phyloP scores from a whole-genome alignment of 1,140 invertebrate species.

The Bombus superbus region DNA sequence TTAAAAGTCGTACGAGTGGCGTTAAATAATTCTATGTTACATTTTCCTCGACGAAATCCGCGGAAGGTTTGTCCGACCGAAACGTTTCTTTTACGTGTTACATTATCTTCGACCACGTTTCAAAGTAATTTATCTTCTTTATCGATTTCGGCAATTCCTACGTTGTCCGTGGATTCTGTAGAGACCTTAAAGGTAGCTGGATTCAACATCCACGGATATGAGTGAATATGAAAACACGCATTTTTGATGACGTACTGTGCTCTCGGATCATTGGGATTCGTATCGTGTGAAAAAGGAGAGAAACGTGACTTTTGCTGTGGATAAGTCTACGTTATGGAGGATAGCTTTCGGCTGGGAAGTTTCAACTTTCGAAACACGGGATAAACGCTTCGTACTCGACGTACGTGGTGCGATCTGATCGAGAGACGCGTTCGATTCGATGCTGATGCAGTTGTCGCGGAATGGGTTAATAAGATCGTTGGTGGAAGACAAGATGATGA shows the following conservation, averaged over 20 bases:
- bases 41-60: background rate
- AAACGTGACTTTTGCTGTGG: background rate
- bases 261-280: slow-evolving; percentile 10
- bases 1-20: background rate
- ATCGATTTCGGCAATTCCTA: background rate
- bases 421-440: background rate
- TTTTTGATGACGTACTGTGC: background rate
- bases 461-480: slow-evolving; percentile 6
- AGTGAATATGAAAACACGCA: background rate
- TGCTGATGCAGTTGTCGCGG: background rate
- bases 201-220: background rate
- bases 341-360: slow-evolving; percentile 7
- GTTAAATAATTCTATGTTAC: background rate
- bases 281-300: background rate
- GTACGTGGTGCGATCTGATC: background rate
- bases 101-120: background rate
- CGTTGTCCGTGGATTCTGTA: background rate
- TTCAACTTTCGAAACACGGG: slow-evolving; percentile 5
- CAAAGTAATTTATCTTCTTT: slow-evolving; percentile 15
- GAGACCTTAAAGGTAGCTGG: background rate
- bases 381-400: background rate
- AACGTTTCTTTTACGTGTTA: background rate
- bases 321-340: background rate
- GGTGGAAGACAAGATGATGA: background rate
- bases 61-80: slow-evolving; percentile 7